These are phyloP conservation scores for Acheta domesticus DNA, from an alignment of 2,888 invertebrate genomes.

Conservation along the genomic window DNA sequence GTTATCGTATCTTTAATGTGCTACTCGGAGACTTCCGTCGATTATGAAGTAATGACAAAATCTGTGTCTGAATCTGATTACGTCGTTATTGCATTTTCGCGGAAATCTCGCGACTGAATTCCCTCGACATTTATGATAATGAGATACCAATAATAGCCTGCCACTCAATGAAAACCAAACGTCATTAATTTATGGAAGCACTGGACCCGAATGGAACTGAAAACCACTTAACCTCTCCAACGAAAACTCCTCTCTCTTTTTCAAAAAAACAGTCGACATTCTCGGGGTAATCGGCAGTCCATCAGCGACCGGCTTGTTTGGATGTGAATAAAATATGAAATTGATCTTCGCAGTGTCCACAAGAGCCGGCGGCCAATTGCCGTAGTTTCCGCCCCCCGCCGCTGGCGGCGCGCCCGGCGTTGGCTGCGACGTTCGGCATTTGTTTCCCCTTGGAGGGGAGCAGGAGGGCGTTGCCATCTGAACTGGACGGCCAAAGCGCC, in stretches of 20 bases:
- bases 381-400: neutral
- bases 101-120: too few species aligned
- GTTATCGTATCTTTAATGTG: too few species aligned
- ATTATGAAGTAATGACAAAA: too few species aligned
- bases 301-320: constrained; percentile 18
- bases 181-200: neutral
- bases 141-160: too few species aligned
- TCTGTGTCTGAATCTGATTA: too few species aligned
- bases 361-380: neutral
- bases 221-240: neutral
- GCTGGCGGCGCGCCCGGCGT: neutral
- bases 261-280: neutral
- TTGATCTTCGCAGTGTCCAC: constrained; percentile 2
- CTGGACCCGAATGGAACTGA: neutral
- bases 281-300: neutral
- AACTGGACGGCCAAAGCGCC: too few species aligned
- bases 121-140: too few species aligned
- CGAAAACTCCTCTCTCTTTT: constrained; percentile 18
- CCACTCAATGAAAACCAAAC: neutral
- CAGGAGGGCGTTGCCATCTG: too few species aligned
- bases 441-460: neutral
- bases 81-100: too few species aligned
- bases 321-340: constrained; percentile 18
- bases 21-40: too few species aligned
- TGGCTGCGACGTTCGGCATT: neutral